Evolutionary conservation across 2,113 vertebrate species (phyloP).

Genomic region (Serinus canaria): DNA sequence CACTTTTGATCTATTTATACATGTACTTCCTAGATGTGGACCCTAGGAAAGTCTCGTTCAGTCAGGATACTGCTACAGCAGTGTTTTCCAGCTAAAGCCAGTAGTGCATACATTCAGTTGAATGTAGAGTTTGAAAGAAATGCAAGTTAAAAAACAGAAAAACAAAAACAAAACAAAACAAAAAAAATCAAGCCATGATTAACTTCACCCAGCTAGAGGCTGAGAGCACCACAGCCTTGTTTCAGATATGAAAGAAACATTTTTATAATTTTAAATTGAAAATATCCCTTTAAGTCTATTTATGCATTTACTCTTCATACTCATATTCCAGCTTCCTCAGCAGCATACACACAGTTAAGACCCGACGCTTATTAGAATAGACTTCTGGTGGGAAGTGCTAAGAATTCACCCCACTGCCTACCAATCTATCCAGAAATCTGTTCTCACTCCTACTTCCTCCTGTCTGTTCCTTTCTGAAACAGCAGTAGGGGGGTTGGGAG

Average conservation of each 20-base stretch:
- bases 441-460: constrained; percentile 64
- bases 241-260: background rate
- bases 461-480: constrained; percentile 55
- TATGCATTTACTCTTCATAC: background rate
- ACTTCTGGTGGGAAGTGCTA: constrained; percentile 60
- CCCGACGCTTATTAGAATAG: constrained; percentile 19
- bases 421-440: constrained; percentile 60
- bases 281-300: background rate
- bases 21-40: background rate
- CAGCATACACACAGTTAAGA: constrained; percentile 40
- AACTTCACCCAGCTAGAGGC: background rate
- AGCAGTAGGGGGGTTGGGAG: constrained; percentile 43
- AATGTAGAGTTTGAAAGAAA: background rate
- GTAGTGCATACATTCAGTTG: background rate
- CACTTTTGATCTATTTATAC: background rate
- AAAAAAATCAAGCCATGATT: background rate
- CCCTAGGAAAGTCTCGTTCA: background rate
- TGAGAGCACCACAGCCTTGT: background rate
- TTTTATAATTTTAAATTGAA: background rate
- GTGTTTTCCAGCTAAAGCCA: background rate
- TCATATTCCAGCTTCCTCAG: background rate
- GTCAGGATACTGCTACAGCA: background rate
- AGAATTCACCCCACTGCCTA: constrained; percentile 55
- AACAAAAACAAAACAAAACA: too few relatives aligned
- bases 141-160: background rate